phyloP scores from a whole-genome alignment of 2,888 invertebrate species.

The Hirtodrosophila cameraria region DNA sequence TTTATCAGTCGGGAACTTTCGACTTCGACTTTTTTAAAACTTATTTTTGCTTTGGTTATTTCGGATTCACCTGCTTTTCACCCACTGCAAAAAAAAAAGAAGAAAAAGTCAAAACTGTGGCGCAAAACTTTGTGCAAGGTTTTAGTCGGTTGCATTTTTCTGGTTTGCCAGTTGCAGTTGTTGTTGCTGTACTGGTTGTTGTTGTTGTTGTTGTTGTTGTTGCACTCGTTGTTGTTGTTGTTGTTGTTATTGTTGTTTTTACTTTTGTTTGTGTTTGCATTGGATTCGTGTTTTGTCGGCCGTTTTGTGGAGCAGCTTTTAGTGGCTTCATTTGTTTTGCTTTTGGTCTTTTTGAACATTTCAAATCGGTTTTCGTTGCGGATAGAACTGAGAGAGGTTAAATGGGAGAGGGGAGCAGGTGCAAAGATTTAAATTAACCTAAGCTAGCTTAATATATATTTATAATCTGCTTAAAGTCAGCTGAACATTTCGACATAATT shows the following conservation, averaged over 20 bases:
- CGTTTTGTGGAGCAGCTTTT: conserved; percentile 41
- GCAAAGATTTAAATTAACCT: conserved; percentile 32
- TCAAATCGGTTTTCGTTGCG: conserved; percentile 27
- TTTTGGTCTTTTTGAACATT: conserved; percentile 29
- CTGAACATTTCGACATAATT: neutral
- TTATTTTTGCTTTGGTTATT: conserved; percentile 14
- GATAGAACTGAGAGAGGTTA: neutral
- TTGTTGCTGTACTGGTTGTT: too few species aligned
- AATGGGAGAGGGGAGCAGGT: too few species aligned
- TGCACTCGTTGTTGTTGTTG: neutral
- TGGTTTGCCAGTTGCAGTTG: conserved; percentile 6
- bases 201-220: neutral
- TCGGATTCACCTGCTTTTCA: neutral
- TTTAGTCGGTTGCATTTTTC: conserved; percentile 45
- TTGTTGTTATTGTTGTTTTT: neutral
- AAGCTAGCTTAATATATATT: conserved; percentile 12
- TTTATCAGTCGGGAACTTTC: too few species aligned
- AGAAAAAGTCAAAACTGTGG: conserved; percentile 23
- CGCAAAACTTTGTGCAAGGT: conserved; percentile 36
- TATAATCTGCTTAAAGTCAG: neutral
- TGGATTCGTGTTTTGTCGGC: conserved; percentile 28
- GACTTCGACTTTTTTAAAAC: too few species aligned
- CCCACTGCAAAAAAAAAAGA: neutral
- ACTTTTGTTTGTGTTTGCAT: conserved; percentile 5
- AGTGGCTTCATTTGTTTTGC: conserved; percentile 51